Evolutionary conservation across 1,140 invertebrate genomes (phyloP).

Genomic region (Trypoxylus dichotomus): DNA sequence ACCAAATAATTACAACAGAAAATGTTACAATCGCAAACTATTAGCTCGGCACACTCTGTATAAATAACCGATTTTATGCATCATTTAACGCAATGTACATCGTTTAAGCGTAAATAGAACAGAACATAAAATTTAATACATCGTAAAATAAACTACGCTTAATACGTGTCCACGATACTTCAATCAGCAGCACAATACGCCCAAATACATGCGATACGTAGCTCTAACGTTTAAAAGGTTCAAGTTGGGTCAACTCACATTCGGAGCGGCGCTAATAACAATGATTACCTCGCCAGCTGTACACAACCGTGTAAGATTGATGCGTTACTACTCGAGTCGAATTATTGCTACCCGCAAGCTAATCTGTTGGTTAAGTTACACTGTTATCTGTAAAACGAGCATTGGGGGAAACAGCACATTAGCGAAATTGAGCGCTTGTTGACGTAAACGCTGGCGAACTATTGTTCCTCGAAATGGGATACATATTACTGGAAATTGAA

Average conservation of each 20-base stretch:
- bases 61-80: neutral
- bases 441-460: conserved; percentile 5
- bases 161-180: too few species aligned
- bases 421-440: conserved; percentile 17
- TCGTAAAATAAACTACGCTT: too few species aligned
- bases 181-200: neutral
- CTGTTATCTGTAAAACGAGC: conserved; percentile 21
- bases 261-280: neutral
- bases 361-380: conserved; percentile 22
- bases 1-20: too few species aligned
- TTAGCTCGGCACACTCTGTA: neutral
- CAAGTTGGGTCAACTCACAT: neutral
- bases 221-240: neutral
- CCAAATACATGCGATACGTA: neutral
- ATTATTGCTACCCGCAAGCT: conserved; percentile 12
- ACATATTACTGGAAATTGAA: conserved; percentile 8
- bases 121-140: neutral
- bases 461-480: neutral
- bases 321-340: conserved; percentile 8
- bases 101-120: neutral
- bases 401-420: conserved; percentile 2
- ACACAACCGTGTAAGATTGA: conserved; percentile 3
- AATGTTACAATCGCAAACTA: too few species aligned
- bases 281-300: conserved; percentile 6
- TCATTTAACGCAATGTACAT: neutral